A percentile compares a stretch with the other conserved stretches of the same genome.
Conservation (phyloP, 2,888 invertebrate species). For the Leucophenga montana region DNA sequence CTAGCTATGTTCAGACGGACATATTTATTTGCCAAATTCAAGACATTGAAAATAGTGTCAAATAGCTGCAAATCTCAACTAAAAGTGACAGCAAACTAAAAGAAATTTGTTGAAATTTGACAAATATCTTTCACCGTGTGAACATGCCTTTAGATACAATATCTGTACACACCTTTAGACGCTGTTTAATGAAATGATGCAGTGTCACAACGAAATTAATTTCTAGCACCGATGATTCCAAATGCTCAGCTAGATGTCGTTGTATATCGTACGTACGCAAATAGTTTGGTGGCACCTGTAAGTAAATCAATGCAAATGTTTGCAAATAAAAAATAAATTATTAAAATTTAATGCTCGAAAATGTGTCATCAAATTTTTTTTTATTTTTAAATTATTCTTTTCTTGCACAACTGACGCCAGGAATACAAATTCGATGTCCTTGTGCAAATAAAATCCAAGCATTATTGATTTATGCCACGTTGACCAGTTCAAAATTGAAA, state of each 20-base stretch:
- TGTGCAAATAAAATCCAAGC: conserved; percentile 12
- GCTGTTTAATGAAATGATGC: conserved; percentile 70
- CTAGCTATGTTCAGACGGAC: too few relatives aligned
- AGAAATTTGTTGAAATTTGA: too few relatives aligned
- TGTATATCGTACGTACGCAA: conserved; percentile 67
- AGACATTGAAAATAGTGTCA: too few relatives aligned
- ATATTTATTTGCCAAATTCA: too few relatives aligned
- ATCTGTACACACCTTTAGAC: conserved; percentile 63
- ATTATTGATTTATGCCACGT: conserved; percentile 42
- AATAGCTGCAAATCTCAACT: too few relatives aligned
- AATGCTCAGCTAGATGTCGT: conserved; percentile 67
- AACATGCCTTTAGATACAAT: too few relatives aligned
- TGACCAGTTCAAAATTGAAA: conserved; percentile 40
- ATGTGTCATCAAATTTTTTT: not conserved
- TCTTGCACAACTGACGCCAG: not conserved
- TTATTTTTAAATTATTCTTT: conserved; percentile 1
- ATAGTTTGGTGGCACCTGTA: conserved; percentile 67
- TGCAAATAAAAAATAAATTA: not conserved
- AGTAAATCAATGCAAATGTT: conserved; percentile 11
- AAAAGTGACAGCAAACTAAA: too few relatives aligned
- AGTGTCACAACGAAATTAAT: conserved; percentile 70
- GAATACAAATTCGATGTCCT: not conserved
- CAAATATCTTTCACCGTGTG: too few relatives aligned
- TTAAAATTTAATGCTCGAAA: not conserved
- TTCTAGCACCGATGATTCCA: conserved; percentile 70